Base-by-base conservation (phyloP, 1,140 invertebrate genomes). In the Papilio dardanus region DNA sequence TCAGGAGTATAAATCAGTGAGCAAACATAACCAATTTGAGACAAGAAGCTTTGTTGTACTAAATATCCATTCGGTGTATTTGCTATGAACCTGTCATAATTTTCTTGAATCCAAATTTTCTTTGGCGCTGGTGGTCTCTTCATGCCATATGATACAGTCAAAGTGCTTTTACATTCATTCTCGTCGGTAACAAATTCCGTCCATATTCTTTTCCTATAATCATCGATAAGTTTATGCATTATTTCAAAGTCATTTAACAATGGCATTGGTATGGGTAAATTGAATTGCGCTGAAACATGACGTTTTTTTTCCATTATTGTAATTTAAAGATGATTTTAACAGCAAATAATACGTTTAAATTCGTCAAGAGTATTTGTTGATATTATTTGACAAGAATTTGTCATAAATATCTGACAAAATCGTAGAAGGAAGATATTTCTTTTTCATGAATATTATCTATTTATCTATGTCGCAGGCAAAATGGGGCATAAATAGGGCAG, bases 91-190 rank as follows among this genome's bases (percentile, higher is more conserved):
- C 79, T 84, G 1, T 86, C 77, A n/a, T 85, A 42, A 62, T 92
- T 92, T 5, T 92, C 89, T 42, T 84, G 24, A 19, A 90, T 42
- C 89, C 90, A 92, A 33, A 69, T 68, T 62, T 78, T 24, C 7
- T 93, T 82, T 6, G 35, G 62, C 31, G 80, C 16, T 54, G 79
- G 87, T 6, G 79, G 35, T 16, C 71, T 85, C 50, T 77, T 89
- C 35, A 87, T 79, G 33, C 81, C 86, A 78, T 91, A 93, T n/a
- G 90, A 90, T 24, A 81, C 12, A 73, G 90, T 90, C 14, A 78
- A 71, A 21, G 78, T 81, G 31, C 14, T 16, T 74, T 68, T 80
- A 2, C 30, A 66, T 33, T 67, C 40, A 1, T 83, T 82, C 21
- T 86, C 82, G 68, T 87, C 84, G 12, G 76, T 76, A 19, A 62